A percentile compares a stretch with the other conserved stretches of the same genome.
Conservation (phyloP, 1,140 invertebrate species). For the Steinernema khuongi region DNA sequence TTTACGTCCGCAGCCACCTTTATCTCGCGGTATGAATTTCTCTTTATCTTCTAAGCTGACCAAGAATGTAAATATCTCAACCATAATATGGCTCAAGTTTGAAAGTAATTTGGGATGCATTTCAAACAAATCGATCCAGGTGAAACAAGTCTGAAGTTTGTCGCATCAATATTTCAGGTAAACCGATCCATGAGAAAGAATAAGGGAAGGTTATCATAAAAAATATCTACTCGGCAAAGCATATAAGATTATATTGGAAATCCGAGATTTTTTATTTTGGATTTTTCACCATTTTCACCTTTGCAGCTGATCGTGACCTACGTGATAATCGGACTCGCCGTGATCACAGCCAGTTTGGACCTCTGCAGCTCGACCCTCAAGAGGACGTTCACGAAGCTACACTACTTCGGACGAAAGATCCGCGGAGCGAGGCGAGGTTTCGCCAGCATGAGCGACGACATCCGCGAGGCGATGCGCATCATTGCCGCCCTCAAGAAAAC, state of each 20-base stretch:
- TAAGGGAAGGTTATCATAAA: neutral
- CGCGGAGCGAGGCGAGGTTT: slow-evolving; percentile 52
- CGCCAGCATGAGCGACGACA: slow-evolving; percentile 56
- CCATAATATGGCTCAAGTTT: neutral
- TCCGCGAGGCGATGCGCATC: slow-evolving; percentile 57
- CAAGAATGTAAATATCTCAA: too few relatives aligned
- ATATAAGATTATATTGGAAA: too few relatives aligned
- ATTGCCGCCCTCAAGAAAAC: slow-evolving; percentile 58
- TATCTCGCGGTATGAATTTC: slow-evolving; percentile 45
- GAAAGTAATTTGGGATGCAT: neutral
- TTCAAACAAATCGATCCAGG: neutral
- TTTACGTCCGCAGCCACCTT: slow-evolving; percentile 49
- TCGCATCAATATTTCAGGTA: too few relatives aligned
- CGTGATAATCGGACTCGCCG: slow-evolving; percentile 57
- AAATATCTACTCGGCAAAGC: too few relatives aligned
- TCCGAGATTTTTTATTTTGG: too few relatives aligned
- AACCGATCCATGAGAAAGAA: neutral
- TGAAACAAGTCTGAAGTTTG: too few relatives aligned
- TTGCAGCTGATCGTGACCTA: slow-evolving; percentile 54
- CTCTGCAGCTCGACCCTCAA: slow-evolving; percentile 55
- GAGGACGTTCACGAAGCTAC: slow-evolving; percentile 56
- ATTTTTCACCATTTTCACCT: too few relatives aligned
- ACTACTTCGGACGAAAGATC: slow-evolving; percentile 58
- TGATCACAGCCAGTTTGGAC: slow-evolving; percentile 56
- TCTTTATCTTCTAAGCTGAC: too few relatives aligned